phyloP scores from a whole-genome alignment of 2,888 invertebrate species.

The Thalpophila matura region DNA sequence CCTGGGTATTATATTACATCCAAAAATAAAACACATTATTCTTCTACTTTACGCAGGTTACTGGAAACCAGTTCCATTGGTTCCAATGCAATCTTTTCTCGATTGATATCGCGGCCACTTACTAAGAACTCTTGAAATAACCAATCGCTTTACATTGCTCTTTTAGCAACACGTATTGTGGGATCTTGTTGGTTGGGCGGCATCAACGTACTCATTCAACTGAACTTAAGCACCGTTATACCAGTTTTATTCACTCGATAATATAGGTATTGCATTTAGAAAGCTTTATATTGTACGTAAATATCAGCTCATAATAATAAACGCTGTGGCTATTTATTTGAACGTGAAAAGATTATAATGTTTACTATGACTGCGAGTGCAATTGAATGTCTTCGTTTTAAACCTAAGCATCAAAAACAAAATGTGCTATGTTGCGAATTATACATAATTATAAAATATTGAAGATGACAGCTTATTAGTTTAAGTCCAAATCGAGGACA shows the following conservation, averaged over 20 bases:
- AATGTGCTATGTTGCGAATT: not conserved
- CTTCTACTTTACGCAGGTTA: slow-evolving; percentile 34
- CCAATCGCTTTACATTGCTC: slow-evolving; percentile 16
- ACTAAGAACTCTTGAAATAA: slow-evolving; percentile 48
- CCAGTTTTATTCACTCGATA: slow-evolving; percentile 50
- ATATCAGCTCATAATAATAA: not conserved
- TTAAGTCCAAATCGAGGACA: slow-evolving; percentile 63
- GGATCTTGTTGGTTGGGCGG: slow-evolving; percentile 46
- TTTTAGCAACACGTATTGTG: slow-evolving; percentile 35
- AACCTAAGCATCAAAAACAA: not conserved
- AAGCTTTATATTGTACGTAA: slow-evolving; percentile 29
- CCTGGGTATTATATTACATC: not conserved
- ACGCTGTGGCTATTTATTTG: not conserved
- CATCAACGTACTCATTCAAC: slow-evolving; percentile 50
- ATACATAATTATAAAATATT: slow-evolving; percentile 7
- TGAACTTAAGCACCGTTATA: slow-evolving; percentile 61
- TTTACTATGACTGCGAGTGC: not conserved
- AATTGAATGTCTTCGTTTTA: not conserved
- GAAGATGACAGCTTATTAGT: slow-evolving; percentile 18
- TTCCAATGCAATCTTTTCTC: slow-evolving; percentile 61
- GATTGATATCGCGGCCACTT: slow-evolving; percentile 49
- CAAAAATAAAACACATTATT: slow-evolving; percentile 20
- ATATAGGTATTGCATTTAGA: slow-evolving; percentile 37
- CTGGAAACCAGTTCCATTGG: slow-evolving; percentile 60
- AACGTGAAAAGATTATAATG: not conserved